Conservation (phyloP, 2,113 vertebrate species). For the Xenopus borealis region DNA sequence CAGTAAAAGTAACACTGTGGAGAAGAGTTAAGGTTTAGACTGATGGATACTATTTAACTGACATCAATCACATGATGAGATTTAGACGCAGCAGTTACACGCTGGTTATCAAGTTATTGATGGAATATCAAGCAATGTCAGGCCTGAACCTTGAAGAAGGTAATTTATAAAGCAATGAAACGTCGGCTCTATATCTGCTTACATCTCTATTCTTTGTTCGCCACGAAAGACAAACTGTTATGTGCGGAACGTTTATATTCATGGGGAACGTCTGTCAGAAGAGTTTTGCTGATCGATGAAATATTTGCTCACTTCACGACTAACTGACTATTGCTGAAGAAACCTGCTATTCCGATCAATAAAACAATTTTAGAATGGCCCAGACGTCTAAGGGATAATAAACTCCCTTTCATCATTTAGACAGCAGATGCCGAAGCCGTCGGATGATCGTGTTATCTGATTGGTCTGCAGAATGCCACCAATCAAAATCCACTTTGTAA, state of each 20-base stretch:
- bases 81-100: neutral
- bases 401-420: conserved; percentile 3
- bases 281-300: neutral
- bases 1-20: neutral
- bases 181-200: neutral
- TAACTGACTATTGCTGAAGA: conserved; percentile 8
- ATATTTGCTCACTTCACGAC: neutral
- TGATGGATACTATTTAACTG: neutral
- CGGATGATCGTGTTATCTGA: conserved; percentile 1
- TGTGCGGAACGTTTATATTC: neutral
- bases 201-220: neutral
- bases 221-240: neutral
- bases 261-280: neutral
- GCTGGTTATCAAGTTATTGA: neutral
- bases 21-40: neutral
- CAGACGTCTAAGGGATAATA: conserved; percentile 2
- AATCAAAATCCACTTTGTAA: neutral
- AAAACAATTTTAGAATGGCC: conserved; percentile 9
- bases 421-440: neutral
- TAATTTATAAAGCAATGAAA: neutral
- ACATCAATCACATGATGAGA: neutral
- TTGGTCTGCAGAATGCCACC: neutral
- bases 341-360: conserved; percentile 2
- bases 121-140: neutral
- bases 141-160: neutral